Percentiles rank a stretch among this genome's conserved stretches.
These are phyloP conservation scores for Thera britannica DNA, from an alignment of 2,888 invertebrate genomes.

Conservation along the genomic window DNA sequence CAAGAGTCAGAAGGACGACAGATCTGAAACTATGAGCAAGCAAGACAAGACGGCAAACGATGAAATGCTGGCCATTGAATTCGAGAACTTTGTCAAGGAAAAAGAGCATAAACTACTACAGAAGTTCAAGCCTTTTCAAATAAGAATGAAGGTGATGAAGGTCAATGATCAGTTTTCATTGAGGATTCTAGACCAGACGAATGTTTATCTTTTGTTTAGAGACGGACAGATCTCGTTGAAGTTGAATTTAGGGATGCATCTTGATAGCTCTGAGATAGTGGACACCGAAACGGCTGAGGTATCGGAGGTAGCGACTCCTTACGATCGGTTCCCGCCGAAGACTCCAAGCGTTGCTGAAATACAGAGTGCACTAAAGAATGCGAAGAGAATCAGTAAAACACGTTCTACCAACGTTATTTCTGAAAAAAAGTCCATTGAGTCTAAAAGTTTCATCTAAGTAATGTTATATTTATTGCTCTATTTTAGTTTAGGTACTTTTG, in stretches of 20 bases:
- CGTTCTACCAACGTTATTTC: neutral
- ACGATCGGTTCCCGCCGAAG: slow-evolving; percentile 45
- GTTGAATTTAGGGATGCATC: slow-evolving; percentile 65
- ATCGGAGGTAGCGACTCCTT: slow-evolving; percentile 51
- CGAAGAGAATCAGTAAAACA: slow-evolving; percentile 29
- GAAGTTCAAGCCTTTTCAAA: slow-evolving; percentile 58
- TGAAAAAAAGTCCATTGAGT: neutral
- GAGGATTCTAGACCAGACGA: slow-evolving; percentile 58
- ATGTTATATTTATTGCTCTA: neutral
- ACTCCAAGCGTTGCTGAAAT: slow-evolving; percentile 47
- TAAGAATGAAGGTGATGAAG: slow-evolving; percentile 59
- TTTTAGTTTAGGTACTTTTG: neutral
- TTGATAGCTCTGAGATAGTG: slow-evolving; percentile 68
- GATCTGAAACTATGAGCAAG: neutral
- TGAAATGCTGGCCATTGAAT: slow-evolving; percentile 56
- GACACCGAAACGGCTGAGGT: slow-evolving; percentile 55
- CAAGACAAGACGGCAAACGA: slow-evolving; percentile 11
- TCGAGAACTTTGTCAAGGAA: slow-evolving; percentile 54
- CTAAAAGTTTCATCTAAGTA: slow-evolving; percentile 8
- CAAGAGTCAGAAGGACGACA: slow-evolving; percentile 5
- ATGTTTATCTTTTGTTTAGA: slow-evolving; percentile 57
- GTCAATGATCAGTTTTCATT: slow-evolving; percentile 63
- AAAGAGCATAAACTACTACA: slow-evolving; percentile 49
- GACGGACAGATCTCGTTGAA: slow-evolving; percentile 50
- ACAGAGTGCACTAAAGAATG: slow-evolving; percentile 39